Evolutionary conservation across 2,797 vertebrate species (phyloP).

Genomic region (Cryptoblepharus egeriae): DNA sequence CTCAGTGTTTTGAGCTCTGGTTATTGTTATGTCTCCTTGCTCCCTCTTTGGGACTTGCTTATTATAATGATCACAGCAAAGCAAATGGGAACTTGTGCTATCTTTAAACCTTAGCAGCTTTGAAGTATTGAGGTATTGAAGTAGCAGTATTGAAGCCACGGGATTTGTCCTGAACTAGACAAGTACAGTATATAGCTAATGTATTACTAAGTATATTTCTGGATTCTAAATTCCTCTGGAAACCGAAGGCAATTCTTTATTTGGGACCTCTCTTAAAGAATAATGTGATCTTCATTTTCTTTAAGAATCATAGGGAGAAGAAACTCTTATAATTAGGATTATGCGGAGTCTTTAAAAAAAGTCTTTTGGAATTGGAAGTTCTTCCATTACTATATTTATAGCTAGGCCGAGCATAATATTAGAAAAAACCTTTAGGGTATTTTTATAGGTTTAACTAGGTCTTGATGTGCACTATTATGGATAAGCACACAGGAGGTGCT

Average conservation of each 20-base stretch:
- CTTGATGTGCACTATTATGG: not conserved
- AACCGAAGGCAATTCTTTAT: not conserved
- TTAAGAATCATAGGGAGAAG: not conserved
- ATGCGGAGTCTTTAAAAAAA: not conserved
- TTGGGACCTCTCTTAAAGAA: not conserved
- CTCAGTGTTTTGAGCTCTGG: not conserved
- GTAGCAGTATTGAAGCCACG: not conserved
- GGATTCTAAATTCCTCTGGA: not conserved
- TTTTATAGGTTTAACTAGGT: not conserved
- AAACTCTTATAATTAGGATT: not conserved
- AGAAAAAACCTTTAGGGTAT: not conserved
- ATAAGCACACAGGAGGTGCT: not conserved
- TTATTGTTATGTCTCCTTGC: slow-evolving; percentile 32
- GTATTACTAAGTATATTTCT: not conserved
- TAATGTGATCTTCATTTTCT: too few relatives aligned
- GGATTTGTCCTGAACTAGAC: not conserved
- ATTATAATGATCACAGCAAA: not conserved
- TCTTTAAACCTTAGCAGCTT: not conserved
- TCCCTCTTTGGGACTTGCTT: slow-evolving; percentile 15
- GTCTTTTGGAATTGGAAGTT: not conserved
- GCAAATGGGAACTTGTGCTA: not conserved
- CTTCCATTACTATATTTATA: slow-evolving; percentile 3
- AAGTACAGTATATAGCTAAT: not conserved
- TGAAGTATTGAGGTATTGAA: too few relatives aligned
- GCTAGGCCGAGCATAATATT: not conserved